Evolutionary conservation across 2,888 invertebrate species (phyloP).

Genomic region (Trichopria drosophilae): DNA sequence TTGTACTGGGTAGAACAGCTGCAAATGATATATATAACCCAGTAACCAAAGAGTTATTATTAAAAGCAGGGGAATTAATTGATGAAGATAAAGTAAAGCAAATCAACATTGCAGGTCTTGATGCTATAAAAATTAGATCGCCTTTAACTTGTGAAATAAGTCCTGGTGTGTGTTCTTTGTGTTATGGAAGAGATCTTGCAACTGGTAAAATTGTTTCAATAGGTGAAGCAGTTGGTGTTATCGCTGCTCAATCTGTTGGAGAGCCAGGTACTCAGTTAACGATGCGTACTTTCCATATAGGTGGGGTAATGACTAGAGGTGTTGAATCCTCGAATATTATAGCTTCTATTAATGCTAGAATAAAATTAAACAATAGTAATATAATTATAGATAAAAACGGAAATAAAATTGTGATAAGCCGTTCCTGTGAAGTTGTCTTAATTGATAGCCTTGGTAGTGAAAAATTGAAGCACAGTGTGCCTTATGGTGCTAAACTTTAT

Average conservation of each 20-base stretch:
- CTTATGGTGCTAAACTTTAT: constrained; percentile 10
- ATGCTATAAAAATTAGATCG: neutral
- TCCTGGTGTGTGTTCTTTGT: neutral
- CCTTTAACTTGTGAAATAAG: constrained; percentile 1
- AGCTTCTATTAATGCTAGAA: no score
- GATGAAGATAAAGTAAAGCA: neutral
- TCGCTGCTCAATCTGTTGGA: constrained; percentile 18
- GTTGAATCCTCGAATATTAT: no score
- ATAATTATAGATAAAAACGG: constrained; percentile 1
- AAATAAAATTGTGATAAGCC: constrained; percentile 6
- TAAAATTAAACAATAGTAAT: no score
- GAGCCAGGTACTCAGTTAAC: constrained; percentile 25
- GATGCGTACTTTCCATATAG: constrained; percentile 19
- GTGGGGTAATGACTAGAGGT: no score
- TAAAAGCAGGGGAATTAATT: neutral
- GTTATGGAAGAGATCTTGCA: constrained; percentile 11
- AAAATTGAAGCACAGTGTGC: neutral
- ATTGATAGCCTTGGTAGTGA: constrained; percentile 5
- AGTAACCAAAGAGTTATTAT: neutral
- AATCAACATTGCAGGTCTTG: neutral
- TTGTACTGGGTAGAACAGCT: constrained; percentile 1
- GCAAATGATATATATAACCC: constrained; percentile 2
- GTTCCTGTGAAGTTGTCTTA: constrained; percentile 4
- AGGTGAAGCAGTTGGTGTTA: constrained; percentile 21
- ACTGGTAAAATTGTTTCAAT: neutral